Percentiles rank a stretch among this genome's conserved stretches.
Conservation (phyloP, 2,113 vertebrate species). For the Dasyurus viverrinus region DNA sequence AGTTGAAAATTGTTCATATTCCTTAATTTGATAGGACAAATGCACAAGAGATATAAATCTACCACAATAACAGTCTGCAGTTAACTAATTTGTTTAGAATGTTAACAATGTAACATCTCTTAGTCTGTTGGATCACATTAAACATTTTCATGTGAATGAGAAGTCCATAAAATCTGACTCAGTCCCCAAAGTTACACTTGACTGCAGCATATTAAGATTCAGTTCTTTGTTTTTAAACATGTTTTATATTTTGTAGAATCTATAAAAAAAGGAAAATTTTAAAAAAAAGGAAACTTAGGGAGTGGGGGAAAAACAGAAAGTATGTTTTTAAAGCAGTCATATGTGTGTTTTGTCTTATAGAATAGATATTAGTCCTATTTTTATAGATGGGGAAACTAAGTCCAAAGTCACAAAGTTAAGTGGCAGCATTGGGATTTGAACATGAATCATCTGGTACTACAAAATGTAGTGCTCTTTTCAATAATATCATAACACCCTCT, state of each 20-base stretch:
- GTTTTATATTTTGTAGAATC: not conserved
- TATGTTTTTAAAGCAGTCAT: not conserved
- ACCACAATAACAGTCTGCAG: not conserved
- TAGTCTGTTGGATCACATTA: not conserved
- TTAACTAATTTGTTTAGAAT: not conserved
- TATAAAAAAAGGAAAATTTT: not conserved
- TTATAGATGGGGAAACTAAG: not conserved
- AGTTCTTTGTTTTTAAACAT: not conserved
- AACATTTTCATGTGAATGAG: not conserved
- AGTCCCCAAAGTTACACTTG: not conserved
- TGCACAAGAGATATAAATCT: not conserved
- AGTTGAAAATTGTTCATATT: constrained; percentile 6
- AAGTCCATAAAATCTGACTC: not conserved
- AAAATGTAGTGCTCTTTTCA: not conserved
- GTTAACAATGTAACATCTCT: not conserved
- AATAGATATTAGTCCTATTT: not conserved
- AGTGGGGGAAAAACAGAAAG: not conserved
- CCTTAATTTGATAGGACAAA: not conserved
- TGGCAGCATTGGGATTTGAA: not conserved
- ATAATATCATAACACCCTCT: not conserved
- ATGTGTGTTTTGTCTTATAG: not conserved
- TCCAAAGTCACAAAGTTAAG: not conserved
- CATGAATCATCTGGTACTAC: not conserved
- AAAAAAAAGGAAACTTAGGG: not conserved
- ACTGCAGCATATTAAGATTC: not conserved